Evolutionary conservation across 2,797 vertebrate genomes (phyloP), one percentile per base, ranked within the genome.

Genomic region (Pangasius mekongensis): DNA sequence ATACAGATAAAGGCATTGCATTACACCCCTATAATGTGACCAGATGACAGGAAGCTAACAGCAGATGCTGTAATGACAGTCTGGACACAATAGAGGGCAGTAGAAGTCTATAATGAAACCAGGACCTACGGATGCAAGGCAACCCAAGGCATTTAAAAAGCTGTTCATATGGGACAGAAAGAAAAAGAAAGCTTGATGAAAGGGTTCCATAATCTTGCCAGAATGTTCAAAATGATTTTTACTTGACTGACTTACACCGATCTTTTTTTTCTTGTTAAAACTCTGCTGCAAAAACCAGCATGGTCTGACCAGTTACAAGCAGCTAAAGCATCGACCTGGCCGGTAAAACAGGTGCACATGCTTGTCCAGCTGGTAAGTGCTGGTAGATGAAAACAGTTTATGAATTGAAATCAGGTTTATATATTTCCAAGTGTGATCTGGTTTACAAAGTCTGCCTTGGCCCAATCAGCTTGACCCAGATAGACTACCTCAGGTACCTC

Each of bases 11-110:
- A 14, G 5, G 24, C 18, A 43, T 43, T 24, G 71, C 71, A 73
- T 47, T 43, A 73, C 36, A 43, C 69, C 20, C 18, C 8, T 49
- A 52, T 52, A n/a, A 76, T 76, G 43, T 49, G 43, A 77, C 43
- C 8, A n/a, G 22, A 49, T 5, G 3, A 1, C 43, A 49, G 13
- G 4, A 30, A 77, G 27, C 27, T n/a, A 83, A 86, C 11, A 9
- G n/a, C 7, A 20, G 22, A 47, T 30, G 47, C 30, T 91, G 87
- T 81, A 86, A 69, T 90, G 56, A 60, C 76, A 52, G 13, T 0
- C 30, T 18, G 24, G 18, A 52, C 24, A 56, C 88, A 85, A 58
- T 36, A 88, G 89, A 87, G 88, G 89, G 88, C 87, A 74, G 60
- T 86, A 82, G 69, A 78, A 33, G 11, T 52, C 56, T 43, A 87